Conservation (phyloP, 2,113 vertebrate species). For the Gymnobelideus leadbeateri region DNA sequence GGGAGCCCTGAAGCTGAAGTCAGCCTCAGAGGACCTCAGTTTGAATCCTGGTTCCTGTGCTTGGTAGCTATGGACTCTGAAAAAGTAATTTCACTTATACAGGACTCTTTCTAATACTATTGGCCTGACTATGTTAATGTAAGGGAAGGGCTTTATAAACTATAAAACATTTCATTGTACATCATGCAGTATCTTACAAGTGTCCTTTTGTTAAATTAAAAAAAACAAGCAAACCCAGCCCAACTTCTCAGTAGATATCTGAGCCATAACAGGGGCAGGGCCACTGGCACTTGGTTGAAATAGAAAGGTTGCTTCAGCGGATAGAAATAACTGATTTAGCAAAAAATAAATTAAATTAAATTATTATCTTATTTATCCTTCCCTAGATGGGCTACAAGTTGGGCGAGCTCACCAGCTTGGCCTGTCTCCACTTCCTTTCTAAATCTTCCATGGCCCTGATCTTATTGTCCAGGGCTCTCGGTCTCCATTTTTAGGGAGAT, state of each 20-base stretch:
- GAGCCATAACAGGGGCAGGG: not conserved
- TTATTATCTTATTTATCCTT: not conserved
- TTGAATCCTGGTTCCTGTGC: not conserved
- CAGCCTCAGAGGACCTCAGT: not conserved
- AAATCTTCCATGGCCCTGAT: not conserved
- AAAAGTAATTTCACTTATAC: not conserved
- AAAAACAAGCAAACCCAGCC: no score
- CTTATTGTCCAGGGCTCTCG: not conserved
- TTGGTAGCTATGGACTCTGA: not conserved
- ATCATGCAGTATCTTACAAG: not conserved
- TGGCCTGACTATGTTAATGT: not conserved
- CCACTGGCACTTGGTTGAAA: not conserved
- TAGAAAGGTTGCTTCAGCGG: not conserved
- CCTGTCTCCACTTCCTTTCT: not conserved
- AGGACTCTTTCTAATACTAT: not conserved
- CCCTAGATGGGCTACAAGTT: not conserved
- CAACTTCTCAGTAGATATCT: not conserved
- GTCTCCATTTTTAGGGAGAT: not conserved
- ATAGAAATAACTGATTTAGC: not conserved
- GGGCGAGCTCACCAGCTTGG: not conserved
- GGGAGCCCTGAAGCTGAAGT: not conserved
- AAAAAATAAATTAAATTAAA: not conserved
- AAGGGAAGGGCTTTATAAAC: not conserved
- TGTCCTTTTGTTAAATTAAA: not conserved
- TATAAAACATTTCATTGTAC: not conserved